Base-by-base conservation (phyloP, 2,888 invertebrate genomes). In the Glaucopsyche alexis region DNA sequence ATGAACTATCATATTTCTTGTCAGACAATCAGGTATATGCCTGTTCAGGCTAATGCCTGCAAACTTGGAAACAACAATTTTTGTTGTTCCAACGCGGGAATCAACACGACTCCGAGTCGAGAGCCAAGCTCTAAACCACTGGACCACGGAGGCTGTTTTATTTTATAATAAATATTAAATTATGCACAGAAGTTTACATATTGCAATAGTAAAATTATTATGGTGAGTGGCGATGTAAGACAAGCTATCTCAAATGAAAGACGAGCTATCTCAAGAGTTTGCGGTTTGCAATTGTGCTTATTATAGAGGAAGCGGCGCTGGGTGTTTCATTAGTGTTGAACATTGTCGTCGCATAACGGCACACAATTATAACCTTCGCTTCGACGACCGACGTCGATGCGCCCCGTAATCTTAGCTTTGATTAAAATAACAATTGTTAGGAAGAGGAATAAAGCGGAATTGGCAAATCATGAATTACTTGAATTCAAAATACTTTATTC, bases 331-430 rank as follows among this genome's bases (percentile, higher is more conserved):
- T 86, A 86, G 80, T 80, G 84, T 81, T 81, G 85, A 82, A 84
- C 83, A 86, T 85, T 84, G 84, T 85, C 85, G 84, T 82, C 83
- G 82, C 79, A 77, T 88, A 90, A 89, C 90, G 89, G 90, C 85
- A 89, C 83, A 80, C 88, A 88, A 90, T 90, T 89, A 87, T 86
- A 85, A 84, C 81, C 83, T 84, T 83, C 82, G 77, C 75, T 73
- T 76, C 76, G 69, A 69, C 8, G 6, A 4, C 29, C 29, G 29
- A 29, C 29, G 29, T 29, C 71, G 60, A 60, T 29, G 60, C 60
- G 60, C 60, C 60, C 14, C 60, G 60, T 38, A 60, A 60, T 60
- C 29, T 60, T 29, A 4, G 60, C 60, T 38, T 60, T 38, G 60
- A 60, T 60, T 60, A 13, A 60, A 60, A 60, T 60, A 60, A 60